Conservation (phyloP, 2,113 vertebrate genomes). For the Connochaetes taurinus region DNA sequence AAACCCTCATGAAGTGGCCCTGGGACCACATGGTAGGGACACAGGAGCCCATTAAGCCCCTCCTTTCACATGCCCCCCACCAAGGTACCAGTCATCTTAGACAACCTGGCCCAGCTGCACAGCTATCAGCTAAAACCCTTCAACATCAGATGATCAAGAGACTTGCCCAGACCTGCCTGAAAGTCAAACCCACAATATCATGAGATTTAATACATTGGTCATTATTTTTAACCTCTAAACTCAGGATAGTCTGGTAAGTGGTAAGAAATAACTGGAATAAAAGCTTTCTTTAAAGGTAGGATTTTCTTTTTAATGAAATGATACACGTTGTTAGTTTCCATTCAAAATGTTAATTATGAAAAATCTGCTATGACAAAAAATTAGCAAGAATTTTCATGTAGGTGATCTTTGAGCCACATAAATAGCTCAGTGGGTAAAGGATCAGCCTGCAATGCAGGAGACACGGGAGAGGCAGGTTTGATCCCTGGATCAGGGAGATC, state of each 20-base stretch:
- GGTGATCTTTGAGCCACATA: neutral
- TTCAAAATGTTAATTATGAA: neutral
- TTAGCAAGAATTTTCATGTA: neutral
- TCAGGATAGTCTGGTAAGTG: neutral
- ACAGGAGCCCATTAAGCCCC: neutral
- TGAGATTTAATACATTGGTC: neutral
- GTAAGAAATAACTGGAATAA: neutral
- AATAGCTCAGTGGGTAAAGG: fast-evolving
- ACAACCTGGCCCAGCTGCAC: too few relatives aligned
- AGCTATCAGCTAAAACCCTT: neutral
- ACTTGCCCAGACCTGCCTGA: neutral
- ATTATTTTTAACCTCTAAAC: neutral
- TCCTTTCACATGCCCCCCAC: neutral
- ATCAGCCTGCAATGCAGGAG: neutral
- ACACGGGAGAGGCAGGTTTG: fast-evolving
- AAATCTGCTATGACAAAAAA: neutral
- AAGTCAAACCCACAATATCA: neutral
- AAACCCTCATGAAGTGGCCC: neutral
- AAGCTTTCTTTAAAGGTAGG: neutral
- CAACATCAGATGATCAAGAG: neutral
- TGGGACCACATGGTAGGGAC: neutral
- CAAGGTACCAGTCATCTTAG: neutral
- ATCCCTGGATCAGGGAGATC: neutral
- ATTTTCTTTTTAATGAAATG: neutral
- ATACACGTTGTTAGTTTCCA: neutral